A percentile compares a stretch with the other conserved stretches of the same genome.
phyloP scores from a whole-genome alignment of 2,888 invertebrate species.

The Siphonodentalium dalli region DNA sequence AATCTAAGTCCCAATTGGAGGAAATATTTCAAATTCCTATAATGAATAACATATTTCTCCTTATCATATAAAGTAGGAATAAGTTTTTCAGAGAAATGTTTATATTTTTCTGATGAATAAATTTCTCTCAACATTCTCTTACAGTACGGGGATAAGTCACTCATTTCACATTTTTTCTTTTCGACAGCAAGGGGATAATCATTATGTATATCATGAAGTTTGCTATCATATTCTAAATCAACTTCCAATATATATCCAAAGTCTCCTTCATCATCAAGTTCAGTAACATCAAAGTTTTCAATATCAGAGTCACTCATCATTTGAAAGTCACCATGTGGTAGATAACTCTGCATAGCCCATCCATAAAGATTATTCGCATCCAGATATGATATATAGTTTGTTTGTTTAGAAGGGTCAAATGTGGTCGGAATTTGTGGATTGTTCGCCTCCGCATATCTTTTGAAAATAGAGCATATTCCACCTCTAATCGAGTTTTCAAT shows the following conservation, averaged over 20 bases:
- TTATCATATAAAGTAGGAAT: conserved; percentile 30
- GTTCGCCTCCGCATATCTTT: conserved; percentile 8
- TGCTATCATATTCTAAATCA: conserved; percentile 1
- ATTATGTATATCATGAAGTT: neutral
- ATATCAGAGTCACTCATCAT: conserved; percentile 2
- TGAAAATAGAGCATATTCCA: conserved; percentile 1
- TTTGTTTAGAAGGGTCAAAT: neutral
- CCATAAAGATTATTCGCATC: conserved; percentile 10
- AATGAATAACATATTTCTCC: conserved; percentile 51
- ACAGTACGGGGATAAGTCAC: conserved; percentile 4
- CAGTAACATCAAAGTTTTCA: conserved; percentile 1
- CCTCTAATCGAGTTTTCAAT: conserved; percentile 1
- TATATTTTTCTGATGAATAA: neutral
- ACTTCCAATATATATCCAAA: conserved; percentile 2
- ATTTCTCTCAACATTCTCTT: neutral
- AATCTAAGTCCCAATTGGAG: conserved; percentile 35
- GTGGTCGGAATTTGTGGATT: neutral
- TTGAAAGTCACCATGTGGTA: conserved; percentile 1
- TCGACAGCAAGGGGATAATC: conserved; percentile 5
- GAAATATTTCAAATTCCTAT: conserved; percentile 51
- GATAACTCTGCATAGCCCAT: neutral
- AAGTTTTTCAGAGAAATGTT: conserved; percentile 2
- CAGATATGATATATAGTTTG: neutral
- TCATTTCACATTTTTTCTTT: no score
- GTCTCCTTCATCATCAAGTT: neutral